phyloP scores from a whole-genome alignment of 2,113 vertebrate genomes.

The Pionites leucogaster region DNA sequence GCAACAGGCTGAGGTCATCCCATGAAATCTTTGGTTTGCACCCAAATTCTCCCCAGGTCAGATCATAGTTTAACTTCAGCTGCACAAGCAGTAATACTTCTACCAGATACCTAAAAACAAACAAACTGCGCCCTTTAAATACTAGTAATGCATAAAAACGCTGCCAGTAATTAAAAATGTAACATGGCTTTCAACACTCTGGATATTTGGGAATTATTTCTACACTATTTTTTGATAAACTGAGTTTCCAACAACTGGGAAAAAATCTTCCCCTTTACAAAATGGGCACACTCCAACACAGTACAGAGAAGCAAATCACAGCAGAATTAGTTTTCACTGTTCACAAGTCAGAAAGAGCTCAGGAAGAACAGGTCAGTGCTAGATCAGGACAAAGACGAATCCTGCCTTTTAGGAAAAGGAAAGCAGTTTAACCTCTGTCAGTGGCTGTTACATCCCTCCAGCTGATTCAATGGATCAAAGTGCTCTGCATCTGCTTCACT shows the following conservation, averaged over 20 bases:
- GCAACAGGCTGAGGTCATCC: not conserved
- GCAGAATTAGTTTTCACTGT: not conserved
- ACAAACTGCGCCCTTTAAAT: not conserved
- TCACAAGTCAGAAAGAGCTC: not conserved
- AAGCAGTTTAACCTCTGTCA: not conserved
- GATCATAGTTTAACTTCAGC: not conserved
- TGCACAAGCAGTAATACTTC: not conserved
- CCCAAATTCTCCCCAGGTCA: not conserved
- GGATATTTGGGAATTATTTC: not conserved
- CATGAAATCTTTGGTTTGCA: not conserved
- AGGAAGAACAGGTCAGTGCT: not conserved
- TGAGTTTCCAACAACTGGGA: not conserved
- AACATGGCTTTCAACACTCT: not conserved
- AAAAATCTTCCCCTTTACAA: not conserved
- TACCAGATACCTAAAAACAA: not conserved
- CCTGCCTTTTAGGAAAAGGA: not conserved
- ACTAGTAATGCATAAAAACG: not conserved
- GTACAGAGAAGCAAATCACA: not conserved
- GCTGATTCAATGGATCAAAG: not conserved
- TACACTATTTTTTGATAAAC: not conserved
- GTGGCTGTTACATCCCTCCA: not conserved
- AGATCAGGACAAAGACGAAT: not conserved
- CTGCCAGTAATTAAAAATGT: not conserved
- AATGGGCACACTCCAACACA: not conserved
- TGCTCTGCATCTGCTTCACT: not conserved